Base-by-base conservation (phyloP, 1,140 invertebrate genomes). In the Campoletis sonorensis region DNA sequence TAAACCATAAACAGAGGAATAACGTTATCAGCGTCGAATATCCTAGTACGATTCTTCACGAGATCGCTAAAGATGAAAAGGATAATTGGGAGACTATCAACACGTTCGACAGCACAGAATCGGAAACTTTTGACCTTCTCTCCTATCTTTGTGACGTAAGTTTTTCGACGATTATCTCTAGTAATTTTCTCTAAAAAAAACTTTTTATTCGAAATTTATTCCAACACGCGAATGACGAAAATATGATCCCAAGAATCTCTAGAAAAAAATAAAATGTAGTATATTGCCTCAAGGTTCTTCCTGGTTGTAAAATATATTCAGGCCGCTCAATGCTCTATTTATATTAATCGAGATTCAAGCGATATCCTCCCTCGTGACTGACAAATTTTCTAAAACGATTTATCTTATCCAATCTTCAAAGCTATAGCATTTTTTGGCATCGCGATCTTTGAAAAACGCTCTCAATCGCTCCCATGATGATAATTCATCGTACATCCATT, bases 61-160 rank as follows among this genome's bases (percentile, higher is more conserved):
- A 82, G n/a, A 21, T 81, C 3, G 51, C n/a, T 1, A 70, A 77
- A 26, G 80, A 70, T 70, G 82, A 84, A 26, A 83, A 79, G 5
- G 84, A 87, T 18, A 80, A 78, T n/a, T 88, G 87, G 81, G 89
- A 90, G 23, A 77, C 87, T 18, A 68, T 91, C 33, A 82, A 80
- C 16, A 86, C 86, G 16, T 83, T 90, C 11, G 85, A 87, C 33
- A 85, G 85, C 0, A 87, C 81, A 23, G 86, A 82, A 27, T 83
- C 84, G 10, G 86, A 89, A 18, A 83, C 84, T 0, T 92, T 92
- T 70, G 91, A 92, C 85, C 80, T 92, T 16, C 79, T 92, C 26
- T 90, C 90, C 3, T 92, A 92, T 61, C 84, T 92, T 58, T 87
- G 88, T 27, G 90, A 91, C 73, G 91, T 92, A 86, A 89, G 88